Conservation (phyloP, 64 coral and sea anemone species). For the Dendronephthya gigantea region DNA sequence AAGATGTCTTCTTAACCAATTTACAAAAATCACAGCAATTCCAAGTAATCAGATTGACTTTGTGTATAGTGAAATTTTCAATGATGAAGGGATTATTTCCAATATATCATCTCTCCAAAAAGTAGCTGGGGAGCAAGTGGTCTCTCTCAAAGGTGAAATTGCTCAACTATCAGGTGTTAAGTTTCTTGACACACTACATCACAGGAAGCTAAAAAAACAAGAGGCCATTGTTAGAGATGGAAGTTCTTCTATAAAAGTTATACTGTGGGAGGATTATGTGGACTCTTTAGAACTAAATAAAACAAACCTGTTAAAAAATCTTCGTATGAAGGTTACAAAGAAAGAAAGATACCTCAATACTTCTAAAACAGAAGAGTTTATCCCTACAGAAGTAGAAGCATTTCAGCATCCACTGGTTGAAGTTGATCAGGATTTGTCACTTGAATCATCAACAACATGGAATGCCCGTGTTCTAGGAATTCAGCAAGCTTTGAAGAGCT, state of each 20-base stretch:
- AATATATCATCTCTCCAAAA: conserved; percentile 12
- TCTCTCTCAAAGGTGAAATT: conserved; percentile 2
- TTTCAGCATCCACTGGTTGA: conserved; percentile 6
- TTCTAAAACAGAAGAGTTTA: too few species aligned
- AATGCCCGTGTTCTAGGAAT: background rate
- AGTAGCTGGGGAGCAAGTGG: conserved; percentile 18
- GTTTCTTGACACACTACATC: background rate
- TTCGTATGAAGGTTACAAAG: background rate
- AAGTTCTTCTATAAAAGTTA: background rate
- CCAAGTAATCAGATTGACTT: too few species aligned
- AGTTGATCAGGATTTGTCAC: background rate
- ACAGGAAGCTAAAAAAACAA: conserved; percentile 2
- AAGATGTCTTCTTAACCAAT: too few species aligned
- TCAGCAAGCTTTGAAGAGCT: background rate
- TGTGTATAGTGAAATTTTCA: too few species aligned
- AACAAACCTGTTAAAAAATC: conserved; percentile 12
- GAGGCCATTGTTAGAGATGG: conserved; percentile 13
- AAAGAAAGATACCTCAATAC: too few species aligned
- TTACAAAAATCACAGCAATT: too few species aligned
- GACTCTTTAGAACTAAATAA: background rate
- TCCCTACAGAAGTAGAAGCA: conserved; percentile 1
- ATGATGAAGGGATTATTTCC: too few species aligned
- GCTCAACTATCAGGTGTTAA: conserved; percentile 5
- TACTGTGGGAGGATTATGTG: too few species aligned
- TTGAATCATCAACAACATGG: background rate